Conservation (phyloP, 2,888 invertebrate genomes). For the Phymatocera aterrima region DNA sequence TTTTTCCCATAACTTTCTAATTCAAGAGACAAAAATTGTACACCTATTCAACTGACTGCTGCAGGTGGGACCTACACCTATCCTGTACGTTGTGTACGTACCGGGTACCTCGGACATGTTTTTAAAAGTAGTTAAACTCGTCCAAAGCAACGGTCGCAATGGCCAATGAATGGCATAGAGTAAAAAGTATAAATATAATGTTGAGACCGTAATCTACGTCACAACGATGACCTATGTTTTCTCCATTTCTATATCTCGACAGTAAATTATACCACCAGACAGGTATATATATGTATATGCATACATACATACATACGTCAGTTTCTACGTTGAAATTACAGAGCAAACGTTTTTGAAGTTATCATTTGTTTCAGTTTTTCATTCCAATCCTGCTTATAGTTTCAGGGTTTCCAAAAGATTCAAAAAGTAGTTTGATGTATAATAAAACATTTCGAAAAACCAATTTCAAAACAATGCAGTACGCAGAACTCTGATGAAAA, state of each 20-base stretch:
- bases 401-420: no score
- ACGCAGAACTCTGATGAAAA: no score
- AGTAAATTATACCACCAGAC: background rate
- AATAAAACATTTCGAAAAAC: no score
- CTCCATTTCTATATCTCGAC: background rate
- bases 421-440: no score
- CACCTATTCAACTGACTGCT: background rate
- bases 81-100: background rate
- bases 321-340: no score
- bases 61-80: background rate
- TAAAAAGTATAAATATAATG: slow-evolving; percentile 1
- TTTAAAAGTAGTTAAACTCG: slow-evolving; percentile 11
- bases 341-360: no score
- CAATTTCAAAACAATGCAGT: no score
- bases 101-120: background rate
- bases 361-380: no score
- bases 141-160: slow-evolving; percentile 21
- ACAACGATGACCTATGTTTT: background rate
- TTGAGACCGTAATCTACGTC: slow-evolving; percentile 6
- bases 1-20: slow-evolving; percentile 26
- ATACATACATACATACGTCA: no score
- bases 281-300: background rate
- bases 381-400: no score
- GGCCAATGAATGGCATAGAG: slow-evolving; percentile 22
- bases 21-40: background rate